Evolutionary conservation across 2,888 invertebrate species (phyloP).

Genomic region (Sisyra terminalis): DNA sequence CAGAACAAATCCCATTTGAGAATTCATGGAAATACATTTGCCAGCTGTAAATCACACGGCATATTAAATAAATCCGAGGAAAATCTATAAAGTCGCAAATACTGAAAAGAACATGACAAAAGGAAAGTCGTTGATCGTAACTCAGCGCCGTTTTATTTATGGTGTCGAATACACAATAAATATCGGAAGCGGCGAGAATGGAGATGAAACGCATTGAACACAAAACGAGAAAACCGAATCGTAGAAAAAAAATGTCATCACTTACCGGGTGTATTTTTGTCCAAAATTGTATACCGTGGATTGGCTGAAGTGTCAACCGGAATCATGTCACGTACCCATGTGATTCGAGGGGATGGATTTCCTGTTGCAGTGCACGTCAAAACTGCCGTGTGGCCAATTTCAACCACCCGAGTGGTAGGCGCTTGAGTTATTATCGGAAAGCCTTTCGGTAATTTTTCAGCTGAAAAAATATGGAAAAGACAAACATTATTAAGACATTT

Average conservation of each 20-base stretch:
- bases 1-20: too few species aligned
- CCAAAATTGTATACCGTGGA: constrained; percentile 69
- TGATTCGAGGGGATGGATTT: constrained; percentile 62
- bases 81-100: too few species aligned
- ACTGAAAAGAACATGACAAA: too few species aligned
- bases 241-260: not conserved
- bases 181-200: too few species aligned
- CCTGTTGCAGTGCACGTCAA: constrained; percentile 82
- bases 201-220: too few species aligned
- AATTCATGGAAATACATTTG: too few species aligned
- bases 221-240: not conserved
- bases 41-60: too few species aligned
- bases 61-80: too few species aligned
- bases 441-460: constrained; percentile 75
- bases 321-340: constrained; percentile 88
- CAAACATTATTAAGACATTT: too few species aligned
- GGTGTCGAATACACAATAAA: too few species aligned
- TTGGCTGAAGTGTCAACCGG: constrained; percentile 72
- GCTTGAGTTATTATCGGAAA: constrained; percentile 82
- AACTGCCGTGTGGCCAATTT: constrained; percentile 83
- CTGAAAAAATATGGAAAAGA: constrained; percentile 30
- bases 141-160: too few species aligned
- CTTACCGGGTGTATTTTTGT: constrained; percentile 61
- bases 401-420: constrained; percentile 86
- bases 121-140: too few species aligned